phyloP scores from a whole-genome alignment of 2,888 invertebrate species.

The Drosophila tanythrix region DNA sequence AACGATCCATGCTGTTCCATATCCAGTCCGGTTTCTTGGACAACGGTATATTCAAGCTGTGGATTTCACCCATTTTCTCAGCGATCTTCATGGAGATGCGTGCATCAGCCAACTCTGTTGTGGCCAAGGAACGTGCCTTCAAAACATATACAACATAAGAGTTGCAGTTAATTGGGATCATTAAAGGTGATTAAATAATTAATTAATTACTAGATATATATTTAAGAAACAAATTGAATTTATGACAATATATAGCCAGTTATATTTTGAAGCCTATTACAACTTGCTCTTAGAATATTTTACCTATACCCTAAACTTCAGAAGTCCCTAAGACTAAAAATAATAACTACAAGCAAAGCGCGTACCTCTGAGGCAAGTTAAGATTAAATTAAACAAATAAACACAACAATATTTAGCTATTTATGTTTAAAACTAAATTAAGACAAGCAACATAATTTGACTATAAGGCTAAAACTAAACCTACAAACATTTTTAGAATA shows the following conservation, averaged over 20 bases:
- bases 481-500: not conserved
- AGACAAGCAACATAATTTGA: too few species aligned
- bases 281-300: too few species aligned
- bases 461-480: too few species aligned
- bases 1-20: slow-evolving; percentile 94
- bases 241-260: not conserved
- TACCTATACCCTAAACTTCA: not conserved
- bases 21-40: slow-evolving; percentile 98
- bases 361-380: too few species aligned
- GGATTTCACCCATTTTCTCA: slow-evolving; percentile 96
- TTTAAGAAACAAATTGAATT: not conserved
- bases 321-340: not conserved
- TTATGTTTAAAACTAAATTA: too few species aligned
- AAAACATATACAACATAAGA: slow-evolving; percentile 20
- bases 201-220: not conserved
- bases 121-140: slow-evolving; percentile 93
- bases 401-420: too few species aligned
- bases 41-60: slow-evolving; percentile 96
- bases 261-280: not conserved
- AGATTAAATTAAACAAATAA: too few species aligned
- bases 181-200: not conserved
- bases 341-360: too few species aligned
- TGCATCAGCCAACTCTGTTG: slow-evolving; percentile 92
- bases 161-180: too few species aligned
- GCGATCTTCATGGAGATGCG: slow-evolving; percentile 94